A percentile compares a stretch with the other conserved stretches of the same genome.
These are phyloP conservation scores for Hymenochirus boettgeri DNA, from an alignment of 2,113 vertebrate species.

Conservation along the genomic window DNA sequence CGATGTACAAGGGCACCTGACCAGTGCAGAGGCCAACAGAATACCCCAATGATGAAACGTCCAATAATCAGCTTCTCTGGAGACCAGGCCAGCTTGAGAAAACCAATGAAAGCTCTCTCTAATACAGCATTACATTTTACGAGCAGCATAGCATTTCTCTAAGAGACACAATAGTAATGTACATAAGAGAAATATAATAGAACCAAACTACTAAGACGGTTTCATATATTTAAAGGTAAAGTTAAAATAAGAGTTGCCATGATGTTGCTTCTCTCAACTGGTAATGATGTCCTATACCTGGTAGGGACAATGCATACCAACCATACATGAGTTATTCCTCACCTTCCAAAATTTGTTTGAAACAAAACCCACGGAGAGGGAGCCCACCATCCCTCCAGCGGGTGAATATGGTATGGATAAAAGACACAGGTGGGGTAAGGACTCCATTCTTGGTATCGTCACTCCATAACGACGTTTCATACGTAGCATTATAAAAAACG, in stretches of 20 bases:
- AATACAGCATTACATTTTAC: constrained; percentile 70
- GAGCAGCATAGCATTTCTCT: constrained; percentile 87
- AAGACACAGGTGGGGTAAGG: constrained; percentile 76
- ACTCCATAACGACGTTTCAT: constrained; percentile 46
- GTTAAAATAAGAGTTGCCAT: too few relatives aligned
- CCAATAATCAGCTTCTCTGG: constrained; percentile 85
- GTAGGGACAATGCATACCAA: too few relatives aligned
- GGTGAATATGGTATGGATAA: constrained; percentile 89
- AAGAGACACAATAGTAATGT: constrained; percentile 16
- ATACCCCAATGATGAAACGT: constrained; percentile 79
- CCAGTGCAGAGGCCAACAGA: constrained; percentile 88
- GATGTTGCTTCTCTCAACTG: too few relatives aligned
- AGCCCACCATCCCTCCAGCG: constrained; percentile 87
- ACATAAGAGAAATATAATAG: too few relatives aligned
- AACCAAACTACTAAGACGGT: too few relatives aligned
- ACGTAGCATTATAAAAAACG: constrained; percentile 71
- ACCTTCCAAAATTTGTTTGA: constrained; percentile 93
- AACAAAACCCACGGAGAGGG: constrained; percentile 80
- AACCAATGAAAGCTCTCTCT: constrained; percentile 80
- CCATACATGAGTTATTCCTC: constrained; percentile 2
- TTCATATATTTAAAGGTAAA: too few relatives aligned
- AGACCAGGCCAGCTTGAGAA: constrained; percentile 62
- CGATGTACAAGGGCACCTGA: constrained; percentile 92
- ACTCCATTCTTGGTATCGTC: constrained; percentile 32
- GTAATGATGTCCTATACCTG: too few relatives aligned